Percentiles rank a stretch among this genome's conserved stretches.
These are phyloP conservation scores for Gymnocephalus cernua DNA, from an alignment of 2,113 vertebrate genomes.

Conservation along the genomic window DNA sequence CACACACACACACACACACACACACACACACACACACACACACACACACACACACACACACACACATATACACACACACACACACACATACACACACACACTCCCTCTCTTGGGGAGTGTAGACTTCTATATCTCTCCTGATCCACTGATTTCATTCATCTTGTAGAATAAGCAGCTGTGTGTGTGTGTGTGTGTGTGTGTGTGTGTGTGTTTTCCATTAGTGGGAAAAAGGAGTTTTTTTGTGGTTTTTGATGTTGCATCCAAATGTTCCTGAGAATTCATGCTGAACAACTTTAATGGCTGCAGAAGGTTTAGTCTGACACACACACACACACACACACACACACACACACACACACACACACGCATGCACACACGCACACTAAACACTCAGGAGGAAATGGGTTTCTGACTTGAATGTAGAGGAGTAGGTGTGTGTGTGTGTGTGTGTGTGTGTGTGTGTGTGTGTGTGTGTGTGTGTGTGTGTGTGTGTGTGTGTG, in stretches of 20 bases:
- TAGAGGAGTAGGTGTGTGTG: no score
- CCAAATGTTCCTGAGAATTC: constrained; percentile 63
- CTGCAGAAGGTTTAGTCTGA: constrained; percentile 12
- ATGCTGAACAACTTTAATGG: constrained; percentile 41
- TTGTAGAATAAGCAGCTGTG: constrained; percentile 18
- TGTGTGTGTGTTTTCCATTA: constrained; percentile 42
- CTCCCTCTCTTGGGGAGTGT: constrained; percentile 22
- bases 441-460: no score
- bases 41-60: constrained; percentile 23
- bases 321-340: not conserved
- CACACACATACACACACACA: not conserved
- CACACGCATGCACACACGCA: no score
- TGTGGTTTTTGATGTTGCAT: constrained; percentile 43
- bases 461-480: no score
- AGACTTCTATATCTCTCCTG: constrained; percentile 35
- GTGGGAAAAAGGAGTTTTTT: constrained; percentile 31
- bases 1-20: not conserved
- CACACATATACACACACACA: constrained; percentile 17
- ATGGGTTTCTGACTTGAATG: no score
- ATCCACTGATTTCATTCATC: constrained; percentile 52
- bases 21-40: not conserved
- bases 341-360: no score
- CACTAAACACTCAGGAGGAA: no score
- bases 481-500: no score
- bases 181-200: constrained; percentile 14